A percentile compares a stretch with the other conserved stretches of the same genome.
Conservation (phyloP, 2,888 invertebrate genomes). For the Cheiracanthium punctorium region DNA sequence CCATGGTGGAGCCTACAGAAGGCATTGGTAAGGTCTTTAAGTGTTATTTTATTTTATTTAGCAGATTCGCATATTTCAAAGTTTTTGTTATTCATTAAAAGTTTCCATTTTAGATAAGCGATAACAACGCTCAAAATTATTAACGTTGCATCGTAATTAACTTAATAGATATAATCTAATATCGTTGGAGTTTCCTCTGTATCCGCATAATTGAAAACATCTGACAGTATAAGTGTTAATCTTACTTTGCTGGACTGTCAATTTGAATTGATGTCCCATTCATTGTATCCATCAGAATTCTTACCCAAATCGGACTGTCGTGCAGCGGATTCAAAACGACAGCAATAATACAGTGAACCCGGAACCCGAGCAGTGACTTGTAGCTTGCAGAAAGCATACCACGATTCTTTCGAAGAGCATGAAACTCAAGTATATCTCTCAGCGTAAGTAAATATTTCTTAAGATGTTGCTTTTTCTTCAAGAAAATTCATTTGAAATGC, state of each 20-base stretch:
- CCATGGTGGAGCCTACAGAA: too few relatives aligned
- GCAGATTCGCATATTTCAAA: too few relatives aligned
- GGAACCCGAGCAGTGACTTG: not conserved
- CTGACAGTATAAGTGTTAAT: not conserved
- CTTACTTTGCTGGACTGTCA: not conserved
- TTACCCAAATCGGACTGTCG: not conserved
- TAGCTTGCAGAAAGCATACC: not conserved
- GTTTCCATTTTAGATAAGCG: too few relatives aligned
- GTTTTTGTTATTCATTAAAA: too few relatives aligned
- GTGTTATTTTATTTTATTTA: too few relatives aligned
- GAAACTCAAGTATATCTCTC: not conserved
- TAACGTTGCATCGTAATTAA: too few relatives aligned
- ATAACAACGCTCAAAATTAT: too few relatives aligned
- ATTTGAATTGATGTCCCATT: constrained; percentile 4
- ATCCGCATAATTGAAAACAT: not conserved
- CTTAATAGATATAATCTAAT: constrained; percentile 8
- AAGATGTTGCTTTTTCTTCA: constrained; percentile 14
- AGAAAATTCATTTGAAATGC: too few relatives aligned
- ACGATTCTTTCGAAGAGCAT: not conserved
- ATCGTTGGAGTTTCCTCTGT: not conserved
- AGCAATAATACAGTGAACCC: not conserved
- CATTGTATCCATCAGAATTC: not conserved
- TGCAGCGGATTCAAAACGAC: not conserved
- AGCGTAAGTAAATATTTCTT: not conserved
- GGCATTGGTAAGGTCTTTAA: too few relatives aligned